Percentiles rank a stretch among this genome's conserved stretches.
Conservation (phyloP, 2,797 vertebrate species). For the Syngnathus acus region DNA sequence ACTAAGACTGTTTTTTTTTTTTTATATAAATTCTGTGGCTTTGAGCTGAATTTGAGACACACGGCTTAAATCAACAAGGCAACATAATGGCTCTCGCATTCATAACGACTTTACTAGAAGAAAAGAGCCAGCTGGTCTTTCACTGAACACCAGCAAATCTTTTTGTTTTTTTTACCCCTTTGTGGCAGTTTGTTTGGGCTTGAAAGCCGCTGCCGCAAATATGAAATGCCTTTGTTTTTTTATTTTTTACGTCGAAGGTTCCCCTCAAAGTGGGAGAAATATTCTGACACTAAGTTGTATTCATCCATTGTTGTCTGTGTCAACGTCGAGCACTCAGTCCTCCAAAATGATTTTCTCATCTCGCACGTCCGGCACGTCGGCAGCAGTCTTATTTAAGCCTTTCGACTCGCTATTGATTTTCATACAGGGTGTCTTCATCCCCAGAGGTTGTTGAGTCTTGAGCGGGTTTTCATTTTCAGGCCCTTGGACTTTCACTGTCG, state of each 20-base stretch:
- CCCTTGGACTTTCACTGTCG: not conserved
- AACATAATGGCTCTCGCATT: not conserved
- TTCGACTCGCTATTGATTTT: slow-evolving; percentile 1
- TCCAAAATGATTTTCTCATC: slow-evolving; percentile 3
- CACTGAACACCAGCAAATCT: not conserved
- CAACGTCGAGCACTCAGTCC: not conserved
- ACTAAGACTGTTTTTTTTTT: not conserved
- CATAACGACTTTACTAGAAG: slow-evolving; percentile 4
- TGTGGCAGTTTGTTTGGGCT: not conserved
- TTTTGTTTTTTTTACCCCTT: not conserved
- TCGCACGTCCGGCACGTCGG: not conserved
- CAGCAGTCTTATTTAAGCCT: slow-evolving; percentile 6
- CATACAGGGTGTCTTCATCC: slow-evolving; percentile 1
- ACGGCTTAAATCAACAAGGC: not conserved
- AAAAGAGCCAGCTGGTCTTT: slow-evolving; percentile 3
- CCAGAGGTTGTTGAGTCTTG: not conserved
- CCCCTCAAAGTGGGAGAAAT: not conserved
- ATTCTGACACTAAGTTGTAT: not conserved
- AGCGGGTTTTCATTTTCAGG: not conserved
- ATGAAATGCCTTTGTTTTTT: not conserved
- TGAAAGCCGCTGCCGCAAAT: slow-evolving; percentile 1
- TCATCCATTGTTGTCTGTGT: not conserved
- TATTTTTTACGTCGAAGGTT: not conserved
- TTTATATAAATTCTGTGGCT: not conserved
- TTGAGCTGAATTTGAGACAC: not conserved